Evolutionary conservation across 2,113 vertebrate species (phyloP).

Genomic region (Silurus meridionalis): DNA sequence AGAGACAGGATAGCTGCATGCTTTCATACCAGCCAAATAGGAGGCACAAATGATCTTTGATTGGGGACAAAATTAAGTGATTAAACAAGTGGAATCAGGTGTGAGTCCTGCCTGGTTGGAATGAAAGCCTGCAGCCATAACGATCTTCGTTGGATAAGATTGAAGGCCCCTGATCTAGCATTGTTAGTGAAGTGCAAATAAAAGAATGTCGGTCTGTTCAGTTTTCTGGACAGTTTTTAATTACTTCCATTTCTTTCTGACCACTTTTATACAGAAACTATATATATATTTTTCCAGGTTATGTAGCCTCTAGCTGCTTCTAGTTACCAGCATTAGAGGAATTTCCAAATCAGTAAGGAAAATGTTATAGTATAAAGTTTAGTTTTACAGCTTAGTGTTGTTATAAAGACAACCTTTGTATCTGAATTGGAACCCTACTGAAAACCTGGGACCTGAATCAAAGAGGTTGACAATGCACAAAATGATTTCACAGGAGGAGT

Average conservation of each 20-base stretch:
- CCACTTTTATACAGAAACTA: too few relatives aligned
- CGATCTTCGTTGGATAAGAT: background rate
- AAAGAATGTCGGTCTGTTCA: background rate
- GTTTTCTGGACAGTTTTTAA: background rate
- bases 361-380: too few relatives aligned
- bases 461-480: too few relatives aligned
- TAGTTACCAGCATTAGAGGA: too few relatives aligned
- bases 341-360: too few relatives aligned
- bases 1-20: background rate
- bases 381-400: too few relatives aligned
- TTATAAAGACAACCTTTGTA: too few relatives aligned
- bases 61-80: background rate
- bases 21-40: background rate
- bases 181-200: background rate
- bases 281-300: too few relatives aligned
- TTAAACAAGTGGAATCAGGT: slow-evolving; percentile 13
- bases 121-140: background rate
- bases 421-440: too few relatives aligned
- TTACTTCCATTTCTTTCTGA: background rate
- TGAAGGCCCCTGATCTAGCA: background rate
- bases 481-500: too few relatives aligned
- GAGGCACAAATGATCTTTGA: background rate
- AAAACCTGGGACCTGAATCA: too few relatives aligned
- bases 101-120: background rate
- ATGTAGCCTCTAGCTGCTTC: too few relatives aligned